Conservation (phyloP, 2,888 invertebrate species). For the Ophonus ardosiacus region DNA sequence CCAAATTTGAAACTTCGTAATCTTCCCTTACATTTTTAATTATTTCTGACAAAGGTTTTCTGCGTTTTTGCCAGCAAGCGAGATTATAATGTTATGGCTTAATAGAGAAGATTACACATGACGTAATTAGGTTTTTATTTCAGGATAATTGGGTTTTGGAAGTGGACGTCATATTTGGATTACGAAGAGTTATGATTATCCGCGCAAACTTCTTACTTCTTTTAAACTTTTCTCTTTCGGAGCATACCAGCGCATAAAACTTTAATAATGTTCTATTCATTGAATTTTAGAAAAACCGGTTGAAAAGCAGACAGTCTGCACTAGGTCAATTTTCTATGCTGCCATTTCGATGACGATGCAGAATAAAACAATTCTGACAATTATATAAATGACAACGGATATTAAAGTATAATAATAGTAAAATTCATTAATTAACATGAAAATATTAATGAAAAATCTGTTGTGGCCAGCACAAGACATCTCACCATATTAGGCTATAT, state of each 20-base stretch:
- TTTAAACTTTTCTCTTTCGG: not conserved
- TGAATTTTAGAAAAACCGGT: not conserved
- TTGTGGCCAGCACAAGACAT: too few species aligned
- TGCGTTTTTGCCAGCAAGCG: not conserved
- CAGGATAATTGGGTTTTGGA: slow-evolving; percentile 39
- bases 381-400: too few species aligned
- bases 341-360: not conserved
- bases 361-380: too few species aligned
- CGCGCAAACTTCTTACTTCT: not conserved
- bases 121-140: slow-evolving; percentile 44
- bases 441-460: too few species aligned
- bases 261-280: not conserved
- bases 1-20: slow-evolving; percentile 49
- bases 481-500: too few species aligned
- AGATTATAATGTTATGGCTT: slow-evolving; percentile 23
- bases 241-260: not conserved
- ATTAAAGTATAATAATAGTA: too few species aligned
- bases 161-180: slow-evolving; percentile 16
- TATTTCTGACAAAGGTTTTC: slow-evolving; percentile 43
- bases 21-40: slow-evolving; percentile 42
- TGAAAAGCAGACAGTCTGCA: not conserved
- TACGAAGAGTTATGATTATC: slow-evolving; percentile 24
- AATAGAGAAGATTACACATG: slow-evolving; percentile 5
- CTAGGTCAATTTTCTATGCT: not conserved
- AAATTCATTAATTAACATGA: too few species aligned